Evolutionary conservation across 2,113 vertebrate species (phyloP).

Genomic region (Ivindomyrus marchei): DNA sequence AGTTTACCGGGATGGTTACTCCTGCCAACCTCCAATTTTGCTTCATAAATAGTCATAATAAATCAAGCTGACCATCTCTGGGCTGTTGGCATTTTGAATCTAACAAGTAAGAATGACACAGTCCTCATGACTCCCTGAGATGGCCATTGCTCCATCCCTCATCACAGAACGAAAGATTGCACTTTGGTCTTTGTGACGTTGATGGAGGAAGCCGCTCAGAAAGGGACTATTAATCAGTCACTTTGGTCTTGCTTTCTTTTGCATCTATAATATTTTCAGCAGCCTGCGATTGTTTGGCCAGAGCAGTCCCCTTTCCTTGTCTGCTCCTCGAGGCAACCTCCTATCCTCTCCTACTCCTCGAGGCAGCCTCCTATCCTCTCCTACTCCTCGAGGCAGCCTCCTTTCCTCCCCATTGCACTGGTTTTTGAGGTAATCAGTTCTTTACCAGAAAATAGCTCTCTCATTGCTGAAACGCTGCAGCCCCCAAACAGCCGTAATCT

Average conservation of each 20-base stretch:
- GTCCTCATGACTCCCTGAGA: not conserved
- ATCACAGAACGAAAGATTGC: not conserved
- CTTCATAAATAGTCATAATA: slow-evolving; percentile 4
- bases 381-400: not conserved
- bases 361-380: not conserved
- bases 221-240: not conserved
- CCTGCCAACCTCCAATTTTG: not conserved
- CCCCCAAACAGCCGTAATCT: not conserved
- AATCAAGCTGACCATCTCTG: not conserved
- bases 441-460: not conserved
- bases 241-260: not conserved
- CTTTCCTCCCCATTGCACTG: not conserved
- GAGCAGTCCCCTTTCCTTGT: not conserved
- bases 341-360: too few relatives aligned
- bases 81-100: not conserved
- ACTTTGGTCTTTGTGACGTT: not conserved
- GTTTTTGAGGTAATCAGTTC: not conserved
- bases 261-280: not conserved
- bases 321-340: not conserved
- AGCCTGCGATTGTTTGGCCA: not conserved
- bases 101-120: not conserved
- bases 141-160: not conserved
- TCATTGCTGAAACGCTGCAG: not conserved
- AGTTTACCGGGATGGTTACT: slow-evolving; percentile 32
- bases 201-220: not conserved